These are phyloP conservation scores for Tichodroma muraria DNA, from an alignment of 2,113 vertebrate genomes.

Conservation along the genomic window DNA sequence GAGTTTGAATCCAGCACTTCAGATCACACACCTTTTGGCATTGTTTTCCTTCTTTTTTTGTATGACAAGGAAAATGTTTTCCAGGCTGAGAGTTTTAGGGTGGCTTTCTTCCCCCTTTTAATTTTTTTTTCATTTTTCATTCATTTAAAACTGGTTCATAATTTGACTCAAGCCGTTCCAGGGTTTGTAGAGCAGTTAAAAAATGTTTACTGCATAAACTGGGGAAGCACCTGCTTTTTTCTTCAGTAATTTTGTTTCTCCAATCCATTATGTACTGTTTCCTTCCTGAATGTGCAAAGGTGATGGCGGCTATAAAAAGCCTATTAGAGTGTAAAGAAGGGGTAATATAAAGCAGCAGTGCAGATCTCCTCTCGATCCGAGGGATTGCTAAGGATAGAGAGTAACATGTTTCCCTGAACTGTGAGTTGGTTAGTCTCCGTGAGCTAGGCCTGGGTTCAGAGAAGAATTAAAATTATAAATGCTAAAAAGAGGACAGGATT, in stretches of 20 bases:
- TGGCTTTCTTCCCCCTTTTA: rapidly evolving
- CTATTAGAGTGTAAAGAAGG: neutral
- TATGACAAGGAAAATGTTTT: neutral
- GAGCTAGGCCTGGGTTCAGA: neutral
- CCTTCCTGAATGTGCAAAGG: neutral
- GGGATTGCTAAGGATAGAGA: neutral
- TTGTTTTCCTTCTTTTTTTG: neutral
- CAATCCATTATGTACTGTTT: neutral
- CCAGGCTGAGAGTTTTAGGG: neutral
- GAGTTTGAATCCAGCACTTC: neutral
- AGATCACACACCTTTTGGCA: neutral
- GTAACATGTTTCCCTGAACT: neutral
- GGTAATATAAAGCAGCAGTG: neutral
- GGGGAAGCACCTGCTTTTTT: neutral
- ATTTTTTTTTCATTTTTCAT: neutral
- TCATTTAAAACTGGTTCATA: neutral
- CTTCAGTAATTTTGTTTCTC: neutral
- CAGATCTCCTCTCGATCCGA: neutral
- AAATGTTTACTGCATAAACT: neutral
- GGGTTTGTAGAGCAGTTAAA: neutral
- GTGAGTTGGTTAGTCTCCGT: neutral
- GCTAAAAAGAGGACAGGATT: neutral
- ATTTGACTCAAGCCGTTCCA: neutral
- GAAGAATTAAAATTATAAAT: neutral
- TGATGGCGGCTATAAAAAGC: neutral